Conservation (phyloP, 1,140 invertebrate species). For the Theocolax elegans region DNA sequence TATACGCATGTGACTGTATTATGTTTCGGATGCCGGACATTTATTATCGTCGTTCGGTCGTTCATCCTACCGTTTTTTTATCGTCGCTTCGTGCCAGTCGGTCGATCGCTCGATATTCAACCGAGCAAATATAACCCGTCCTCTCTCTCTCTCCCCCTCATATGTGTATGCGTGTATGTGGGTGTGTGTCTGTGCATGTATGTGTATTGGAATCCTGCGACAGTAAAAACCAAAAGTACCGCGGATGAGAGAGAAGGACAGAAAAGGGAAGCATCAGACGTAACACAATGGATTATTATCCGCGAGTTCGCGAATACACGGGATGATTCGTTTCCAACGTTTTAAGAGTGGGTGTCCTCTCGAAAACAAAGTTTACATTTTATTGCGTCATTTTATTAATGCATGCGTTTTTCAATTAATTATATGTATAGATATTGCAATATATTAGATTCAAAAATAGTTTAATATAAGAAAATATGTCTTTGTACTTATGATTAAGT, state of each 20-base stretch:
- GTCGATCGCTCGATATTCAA: slow-evolving; percentile 24
- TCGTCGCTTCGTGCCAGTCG: slow-evolving; percentile 3
- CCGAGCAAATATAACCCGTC: slow-evolving; percentile 29
- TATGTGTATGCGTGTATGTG: neutral
- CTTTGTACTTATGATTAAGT: too few species aligned
- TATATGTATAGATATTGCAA: too few species aligned
- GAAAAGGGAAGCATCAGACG: neutral
- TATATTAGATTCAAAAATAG: too few species aligned
- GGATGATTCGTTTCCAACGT: slow-evolving; percentile 7
- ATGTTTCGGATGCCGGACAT: slow-evolving; percentile 20
- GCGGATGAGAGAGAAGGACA: neutral
- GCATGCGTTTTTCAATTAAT: too few species aligned
- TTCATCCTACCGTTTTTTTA: slow-evolving; percentile 26
- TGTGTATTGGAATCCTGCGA: neutral
- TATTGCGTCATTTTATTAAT: too few species aligned
- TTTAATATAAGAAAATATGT: too few species aligned
- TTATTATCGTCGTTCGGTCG: slow-evolving; percentile 28
- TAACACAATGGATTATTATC: slow-evolving; percentile 38
- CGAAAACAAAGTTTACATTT: slow-evolving; percentile 32
- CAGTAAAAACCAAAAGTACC: slow-evolving; percentile 36
- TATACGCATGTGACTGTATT: slow-evolving; percentile 25
- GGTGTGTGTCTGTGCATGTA: neutral
- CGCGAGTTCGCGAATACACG: slow-evolving; percentile 4
- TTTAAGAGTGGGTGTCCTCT: slow-evolving; percentile 4
- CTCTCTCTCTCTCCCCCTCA: too few species aligned